Conservation (phyloP, 2,888 invertebrate genomes). For the Euspilapteryx auroguttella region DNA sequence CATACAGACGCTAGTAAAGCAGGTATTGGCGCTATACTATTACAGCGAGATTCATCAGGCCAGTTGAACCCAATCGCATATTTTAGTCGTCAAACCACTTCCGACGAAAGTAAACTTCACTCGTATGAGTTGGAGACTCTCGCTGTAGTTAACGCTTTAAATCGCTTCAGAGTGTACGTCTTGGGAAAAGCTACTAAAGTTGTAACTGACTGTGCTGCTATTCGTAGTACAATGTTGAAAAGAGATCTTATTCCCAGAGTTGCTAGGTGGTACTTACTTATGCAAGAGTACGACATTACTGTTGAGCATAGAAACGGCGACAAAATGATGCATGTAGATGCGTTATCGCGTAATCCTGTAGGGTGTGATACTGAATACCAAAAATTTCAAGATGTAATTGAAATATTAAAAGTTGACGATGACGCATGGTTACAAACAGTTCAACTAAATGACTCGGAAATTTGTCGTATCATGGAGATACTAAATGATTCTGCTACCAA, state of each 20-base stretch:
- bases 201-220: slow-evolving; percentile 12
- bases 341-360: slow-evolving; percentile 5
- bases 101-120: slow-evolving; percentile 16
- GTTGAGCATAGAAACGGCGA: slow-evolving; percentile 15
- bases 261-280: slow-evolving; percentile 16
- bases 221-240: slow-evolving; percentile 11
- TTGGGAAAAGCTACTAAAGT: slow-evolving; percentile 15
- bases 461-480: slow-evolving; percentile 4
- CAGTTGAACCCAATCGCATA: slow-evolving; percentile 14
- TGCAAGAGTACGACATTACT: slow-evolving; percentile 14
- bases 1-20: slow-evolving; percentile 14
- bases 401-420: neutral
- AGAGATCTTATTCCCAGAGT: slow-evolving; percentile 14
- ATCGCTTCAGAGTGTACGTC: slow-evolving; percentile 18
- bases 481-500: slow-evolving; percentile 2
- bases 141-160: slow-evolving; percentile 17
- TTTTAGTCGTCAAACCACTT: slow-evolving; percentile 14
- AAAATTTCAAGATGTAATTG: neutral
- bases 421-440: slow-evolving; percentile 5
- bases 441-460: slow-evolving; percentile 3
- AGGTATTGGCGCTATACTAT: slow-evolving; percentile 4
- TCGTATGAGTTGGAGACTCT: slow-evolving; percentile 21
- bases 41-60: slow-evolving; percentile 7
- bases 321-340: slow-evolving; percentile 17
- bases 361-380: too few species aligned